Base-by-base conservation (phyloP, 2,113 vertebrate genomes). In the Nanorana parkeri region DNA sequence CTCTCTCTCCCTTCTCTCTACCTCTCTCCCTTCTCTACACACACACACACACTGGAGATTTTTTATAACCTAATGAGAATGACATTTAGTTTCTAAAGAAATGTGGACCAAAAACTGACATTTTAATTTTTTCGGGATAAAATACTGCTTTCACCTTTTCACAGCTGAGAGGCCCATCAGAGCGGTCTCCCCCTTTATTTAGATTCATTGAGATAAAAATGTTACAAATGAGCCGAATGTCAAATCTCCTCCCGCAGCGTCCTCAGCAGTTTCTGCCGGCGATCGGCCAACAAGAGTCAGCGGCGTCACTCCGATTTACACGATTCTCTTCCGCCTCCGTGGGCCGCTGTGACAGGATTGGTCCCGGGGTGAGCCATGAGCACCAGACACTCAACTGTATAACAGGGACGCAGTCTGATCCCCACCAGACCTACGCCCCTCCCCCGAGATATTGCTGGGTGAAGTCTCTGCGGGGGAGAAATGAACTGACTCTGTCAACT, bases 261-360 rank as follows among this genome's bases (percentile, higher is more conserved):
- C 17, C 29, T 26, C 32, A 47, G 64, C 19, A 67, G 24, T 61
- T 63, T 1, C 17, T 71, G 51, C 23, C 51, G 26, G 17, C 29
- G 65, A 80, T 52, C 21, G 19, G 21, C 11, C 78, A 71, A 58
- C 55, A 26, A 52, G 26, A 73, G 78, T 65, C 68, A 64, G 68
- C 24, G 17, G 5, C 20, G 78, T 81, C 68, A 81, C 10, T 32
- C 52, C 54, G 78, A 81, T 81, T 55, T 64, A 47, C 21, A 7
- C 26, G 24, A 11, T 26, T 36, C 13, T 13, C 24, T 16, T 47
- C 68, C 55, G 54, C 23, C 24, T 73, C 68, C 26, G 3, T 60
- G n/a, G 68, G 68, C 78, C 20, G 41, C 28, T 20, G 55, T 80
- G 78, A 58, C 78, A 80, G 67, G 32, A 54, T 78, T 23, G 17